Conservation (phyloP, 2,113 vertebrate genomes). For the Ovibos moschatus region DNA sequence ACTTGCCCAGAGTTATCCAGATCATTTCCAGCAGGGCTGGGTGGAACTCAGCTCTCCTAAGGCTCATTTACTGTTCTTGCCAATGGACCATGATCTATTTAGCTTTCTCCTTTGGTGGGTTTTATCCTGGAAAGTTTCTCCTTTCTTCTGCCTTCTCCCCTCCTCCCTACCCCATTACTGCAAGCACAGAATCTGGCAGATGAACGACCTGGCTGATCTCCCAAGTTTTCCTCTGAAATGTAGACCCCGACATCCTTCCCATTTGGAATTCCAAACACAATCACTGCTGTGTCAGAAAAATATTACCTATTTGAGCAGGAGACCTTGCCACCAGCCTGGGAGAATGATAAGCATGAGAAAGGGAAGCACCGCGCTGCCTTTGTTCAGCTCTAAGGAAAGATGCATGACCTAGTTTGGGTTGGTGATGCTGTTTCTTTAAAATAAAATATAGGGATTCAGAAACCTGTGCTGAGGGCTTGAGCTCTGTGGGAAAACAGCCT, state of each 20-base stretch:
- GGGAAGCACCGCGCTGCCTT: background rate
- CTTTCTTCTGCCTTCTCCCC: background rate
- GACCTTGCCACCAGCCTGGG: conserved; percentile 38
- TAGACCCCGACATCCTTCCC: conserved; percentile 16
- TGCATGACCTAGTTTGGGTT: background rate
- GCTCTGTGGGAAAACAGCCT: background rate
- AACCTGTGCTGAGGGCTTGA: background rate
- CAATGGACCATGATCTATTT: background rate
- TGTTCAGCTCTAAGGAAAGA: conserved; percentile 34
- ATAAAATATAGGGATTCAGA: conserved; percentile 18
- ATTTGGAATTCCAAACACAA: conserved; percentile 68
- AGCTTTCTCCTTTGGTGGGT: background rate
- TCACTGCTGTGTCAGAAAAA: conserved; percentile 56
- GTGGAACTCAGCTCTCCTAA: background rate
- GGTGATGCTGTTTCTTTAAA: conserved; percentile 30
- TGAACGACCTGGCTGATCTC: conserved; percentile 44
- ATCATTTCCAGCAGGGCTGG: background rate
- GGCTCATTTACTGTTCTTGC: background rate
- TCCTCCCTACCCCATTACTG: background rate
- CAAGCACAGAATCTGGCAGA: conserved; percentile 41
- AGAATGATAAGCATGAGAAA: background rate
- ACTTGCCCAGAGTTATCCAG: background rate
- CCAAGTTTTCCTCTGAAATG: conserved; percentile 53
- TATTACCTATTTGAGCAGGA: conserved; percentile 58
- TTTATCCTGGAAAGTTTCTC: background rate